Evolutionary conservation across 2,113 vertebrate genomes (phyloP).

Genomic region (Tursiops truncatus): DNA sequence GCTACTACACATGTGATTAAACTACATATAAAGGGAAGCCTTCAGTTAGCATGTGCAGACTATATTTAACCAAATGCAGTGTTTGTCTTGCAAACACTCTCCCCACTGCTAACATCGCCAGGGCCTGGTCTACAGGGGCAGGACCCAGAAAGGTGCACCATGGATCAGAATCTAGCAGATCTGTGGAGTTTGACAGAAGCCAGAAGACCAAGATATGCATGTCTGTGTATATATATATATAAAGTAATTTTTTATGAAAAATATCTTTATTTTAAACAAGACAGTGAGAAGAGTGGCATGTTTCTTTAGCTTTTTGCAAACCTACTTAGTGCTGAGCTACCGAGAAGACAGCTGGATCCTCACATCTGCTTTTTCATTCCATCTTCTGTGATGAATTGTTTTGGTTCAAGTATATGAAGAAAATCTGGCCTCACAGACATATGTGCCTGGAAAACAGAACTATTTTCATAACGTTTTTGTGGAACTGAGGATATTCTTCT

Average conservation of each 20-base stretch:
- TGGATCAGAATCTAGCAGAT: not conserved
- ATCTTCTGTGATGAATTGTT: fast-evolving
- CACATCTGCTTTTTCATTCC: not conserved
- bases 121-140: fast-evolving
- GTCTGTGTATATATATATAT: not conserved
- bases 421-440: not conserved
- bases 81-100: too few relatives aligned
- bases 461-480: not conserved
- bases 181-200: not conserved
- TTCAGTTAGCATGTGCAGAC: fast-evolving
- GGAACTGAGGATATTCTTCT: not conserved
- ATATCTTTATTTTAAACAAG: not conserved
- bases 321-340: not conserved
- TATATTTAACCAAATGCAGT: fast-evolving
- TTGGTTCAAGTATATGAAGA: too few relatives aligned
- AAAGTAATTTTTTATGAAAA: not conserved
- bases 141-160: fast-evolving
- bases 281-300: not conserved
- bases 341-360: not conserved
- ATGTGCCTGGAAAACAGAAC: not conserved
- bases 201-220: not conserved
- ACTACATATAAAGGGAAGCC: fast-evolving
- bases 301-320: not conserved
- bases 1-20: too few relatives aligned
- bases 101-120: not conserved